Base-by-base conservation (phyloP, 2,797 vertebrate genomes). In the Margarornis squamiger region DNA sequence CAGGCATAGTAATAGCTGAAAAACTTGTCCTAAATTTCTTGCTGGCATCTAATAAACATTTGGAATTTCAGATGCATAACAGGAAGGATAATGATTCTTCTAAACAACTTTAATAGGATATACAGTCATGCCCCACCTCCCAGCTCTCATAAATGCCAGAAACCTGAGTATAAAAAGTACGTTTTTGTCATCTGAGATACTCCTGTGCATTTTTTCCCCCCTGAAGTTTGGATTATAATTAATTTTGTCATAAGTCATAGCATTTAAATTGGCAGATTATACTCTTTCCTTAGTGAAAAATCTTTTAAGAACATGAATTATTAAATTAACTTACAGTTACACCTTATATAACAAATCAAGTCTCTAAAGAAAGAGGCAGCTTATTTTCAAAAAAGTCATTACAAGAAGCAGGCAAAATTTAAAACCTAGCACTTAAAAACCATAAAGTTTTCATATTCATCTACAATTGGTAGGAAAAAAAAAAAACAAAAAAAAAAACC, bases 121-220 rank as follows among this genome's bases (percentile, higher is more conserved):
- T 3, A 54, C 8, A 39, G 8, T 46, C 30, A 71, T 24, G 19
- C 3, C 18, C 3, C 10, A 32, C 1, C 1, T 11, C 13, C 20
- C 19, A 4, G 32, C 23, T 49, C 12, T 5, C 26, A 16, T 39
- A 72, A 72, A 43, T 3, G 46, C 2, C 12, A 72, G 46, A 89
- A 90, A 34, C 9, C 11, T 22, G 7, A 61, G 10, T 1, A 12
- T 49, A 46, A 52, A 66, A 52, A 8, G 0, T 48, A 22, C 29
- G 45, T 0, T 38, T 70, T 71, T 75, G 5, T 39, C 17, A n/a
- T 52, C 20, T 51, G 32, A 66, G 55, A 10, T 46, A 5, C 22
- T 81, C 5, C 32, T 22, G 6, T 27, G 10, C 3, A 34, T 7
- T 13, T 73, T 32, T 52, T 55, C 3, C 5, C 10, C 2, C 8